phyloP scores from a whole-genome alignment of 2,797 vertebrate species.

The Rhynchonycteris naso region DNA sequence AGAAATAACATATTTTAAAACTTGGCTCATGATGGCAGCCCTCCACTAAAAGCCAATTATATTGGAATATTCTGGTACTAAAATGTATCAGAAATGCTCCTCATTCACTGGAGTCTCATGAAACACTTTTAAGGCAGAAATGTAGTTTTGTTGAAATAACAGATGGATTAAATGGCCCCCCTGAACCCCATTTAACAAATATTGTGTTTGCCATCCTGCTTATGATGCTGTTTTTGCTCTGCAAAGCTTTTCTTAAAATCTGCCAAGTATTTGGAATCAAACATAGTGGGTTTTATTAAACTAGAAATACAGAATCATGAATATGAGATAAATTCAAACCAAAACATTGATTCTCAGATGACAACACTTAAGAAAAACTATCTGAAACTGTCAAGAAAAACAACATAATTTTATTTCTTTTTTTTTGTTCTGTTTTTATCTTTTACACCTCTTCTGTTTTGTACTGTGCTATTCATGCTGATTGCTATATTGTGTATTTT shows the following conservation, averaged over 20 bases:
- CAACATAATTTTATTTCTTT: neutral
- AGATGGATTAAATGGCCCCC: conserved; percentile 70
- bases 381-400: neutral
- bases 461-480: rapidly evolving
- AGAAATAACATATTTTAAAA: conserved; percentile 74
- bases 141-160: conserved; percentile 78
- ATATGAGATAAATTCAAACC: neutral
- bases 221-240: conserved; percentile 65
- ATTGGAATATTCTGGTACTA: conserved; percentile 52
- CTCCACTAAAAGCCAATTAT: conserved; percentile 70
- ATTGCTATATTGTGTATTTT: neutral
- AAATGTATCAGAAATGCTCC: conserved; percentile 66
- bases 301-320: neutral
- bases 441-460: neutral
- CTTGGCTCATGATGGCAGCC: conserved; percentile 63
- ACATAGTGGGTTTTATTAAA: neutral
- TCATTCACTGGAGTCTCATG: conserved; percentile 70
- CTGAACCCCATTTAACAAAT: conserved; percentile 71
- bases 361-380: neutral
- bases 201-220: conserved; percentile 57
- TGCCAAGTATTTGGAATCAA: conserved; percentile 37
- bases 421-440: neutral
- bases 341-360: neutral
- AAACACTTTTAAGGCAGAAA: conserved; percentile 76
- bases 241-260: conserved; percentile 64